Percentiles rank a stretch among this genome's conserved stretches.
Conservation (phyloP, 1,140 invertebrate species). For the Tetramorium parvispinum region DNA sequence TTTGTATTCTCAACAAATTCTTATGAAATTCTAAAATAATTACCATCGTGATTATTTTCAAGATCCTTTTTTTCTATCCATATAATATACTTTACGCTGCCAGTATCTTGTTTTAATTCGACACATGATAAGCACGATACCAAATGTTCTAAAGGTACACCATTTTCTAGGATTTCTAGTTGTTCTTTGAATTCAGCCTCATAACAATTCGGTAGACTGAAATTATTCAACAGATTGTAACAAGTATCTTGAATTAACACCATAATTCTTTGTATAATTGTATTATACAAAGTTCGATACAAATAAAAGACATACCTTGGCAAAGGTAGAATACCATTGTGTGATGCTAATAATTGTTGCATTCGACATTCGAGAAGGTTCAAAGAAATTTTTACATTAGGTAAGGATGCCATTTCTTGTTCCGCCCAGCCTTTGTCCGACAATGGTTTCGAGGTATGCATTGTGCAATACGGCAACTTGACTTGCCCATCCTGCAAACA, state of each 20-base stretch:
- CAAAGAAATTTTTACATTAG: constrained; percentile 90
- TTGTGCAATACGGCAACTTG: constrained; percentile 88
- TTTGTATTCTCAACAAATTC: constrained; percentile 8
- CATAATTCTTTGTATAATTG: background rate
- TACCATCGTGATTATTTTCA: constrained; percentile 82
- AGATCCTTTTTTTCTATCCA: constrained; percentile 80
- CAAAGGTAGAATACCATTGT: constrained; percentile 90
- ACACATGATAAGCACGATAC: constrained; percentile 93
- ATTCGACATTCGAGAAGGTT: constrained; percentile 88
- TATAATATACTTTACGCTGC: constrained; percentile 85
- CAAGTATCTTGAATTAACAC: background rate
- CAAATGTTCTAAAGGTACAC: constrained; percentile 94
- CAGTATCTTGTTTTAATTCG: constrained; percentile 87
- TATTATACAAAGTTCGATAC: background rate
- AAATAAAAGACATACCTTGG: constrained; percentile 86
- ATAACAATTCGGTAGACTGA: constrained; percentile 92
- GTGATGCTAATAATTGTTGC: constrained; percentile 89
- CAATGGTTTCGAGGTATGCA: constrained; percentile 87
- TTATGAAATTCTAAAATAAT: constrained; percentile 59
- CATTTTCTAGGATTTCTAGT: constrained; percentile 87
- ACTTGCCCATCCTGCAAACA: constrained; percentile 83
- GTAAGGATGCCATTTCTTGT: constrained; percentile 89
- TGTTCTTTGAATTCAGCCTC: constrained; percentile 89
- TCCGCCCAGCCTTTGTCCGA: constrained; percentile 91
- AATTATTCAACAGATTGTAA: constrained; percentile 56